phyloP scores from a whole-genome alignment of 2,113 vertebrate genomes.

The Platichthys stellatus region DNA sequence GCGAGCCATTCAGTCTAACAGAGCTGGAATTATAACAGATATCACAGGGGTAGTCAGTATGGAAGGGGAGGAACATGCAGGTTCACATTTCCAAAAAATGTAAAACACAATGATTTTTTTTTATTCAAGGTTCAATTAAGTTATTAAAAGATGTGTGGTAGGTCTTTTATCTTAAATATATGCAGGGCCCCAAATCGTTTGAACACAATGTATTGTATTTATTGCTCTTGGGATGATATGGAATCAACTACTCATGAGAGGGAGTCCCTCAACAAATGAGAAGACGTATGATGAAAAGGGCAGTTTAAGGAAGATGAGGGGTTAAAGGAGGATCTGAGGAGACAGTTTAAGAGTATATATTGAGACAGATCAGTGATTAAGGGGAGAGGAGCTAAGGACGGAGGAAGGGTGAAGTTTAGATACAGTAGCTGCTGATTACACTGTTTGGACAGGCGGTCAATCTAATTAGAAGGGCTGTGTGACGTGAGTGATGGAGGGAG shows the following conservation, averaged over 20 bases:
- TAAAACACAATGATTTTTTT: no score
- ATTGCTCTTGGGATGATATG: neutral
- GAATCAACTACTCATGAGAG: neutral
- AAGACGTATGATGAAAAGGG: neutral
- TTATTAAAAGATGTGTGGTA: no score
- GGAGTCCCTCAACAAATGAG: neutral
- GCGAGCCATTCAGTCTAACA: slow-evolving; percentile 5
- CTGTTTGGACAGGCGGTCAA: slow-evolving; percentile 46
- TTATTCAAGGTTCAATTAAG: no score
- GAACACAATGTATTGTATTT: neutral
- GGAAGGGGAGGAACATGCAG: neutral
- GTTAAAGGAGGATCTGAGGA: neutral
- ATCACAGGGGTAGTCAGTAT: slow-evolving; percentile 3
- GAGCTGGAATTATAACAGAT: slow-evolving; percentile 24
- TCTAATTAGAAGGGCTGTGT: slow-evolving; percentile 51
- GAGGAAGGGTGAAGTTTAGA: slow-evolving; percentile 26
- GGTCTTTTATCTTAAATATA: neutral
- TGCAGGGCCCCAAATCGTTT: neutral
- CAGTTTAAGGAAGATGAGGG: neutral
- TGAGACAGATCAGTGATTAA: slow-evolving; percentile 10
- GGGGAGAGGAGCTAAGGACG: neutral
- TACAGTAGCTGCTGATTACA: slow-evolving; percentile 42
- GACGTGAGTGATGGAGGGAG: slow-evolving; percentile 36
- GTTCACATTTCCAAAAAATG: neutral
- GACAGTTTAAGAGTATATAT: neutral